These are phyloP conservation scores for Dryas iulia DNA, from an alignment of 1,140 invertebrate genomes.

Conservation along the genomic window DNA sequence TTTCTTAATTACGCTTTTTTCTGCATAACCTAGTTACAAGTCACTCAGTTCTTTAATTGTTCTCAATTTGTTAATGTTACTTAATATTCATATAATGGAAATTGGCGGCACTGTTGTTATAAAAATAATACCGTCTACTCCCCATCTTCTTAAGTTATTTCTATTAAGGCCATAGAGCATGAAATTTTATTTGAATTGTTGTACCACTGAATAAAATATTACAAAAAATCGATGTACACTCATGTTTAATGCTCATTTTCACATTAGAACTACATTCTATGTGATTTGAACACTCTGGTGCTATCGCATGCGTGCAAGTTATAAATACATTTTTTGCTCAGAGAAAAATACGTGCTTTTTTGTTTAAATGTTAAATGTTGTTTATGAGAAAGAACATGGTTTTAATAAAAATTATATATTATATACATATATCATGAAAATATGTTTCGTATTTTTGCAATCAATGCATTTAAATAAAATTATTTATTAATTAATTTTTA, in stretches of 20 bases:
- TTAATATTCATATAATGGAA: too few relatives aligned
- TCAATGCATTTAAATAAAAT: too few relatives aligned
- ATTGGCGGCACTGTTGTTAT: too few relatives aligned
- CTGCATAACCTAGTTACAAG: too few relatives aligned
- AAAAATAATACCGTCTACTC: too few relatives aligned
- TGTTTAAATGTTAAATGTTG: neutral
- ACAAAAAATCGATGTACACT: neutral
- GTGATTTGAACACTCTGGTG: constrained; percentile 3
- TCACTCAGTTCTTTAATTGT: too few relatives aligned
- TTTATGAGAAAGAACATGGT: neutral
- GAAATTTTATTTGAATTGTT: neutral
- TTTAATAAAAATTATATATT: neutral
- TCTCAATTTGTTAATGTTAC: too few relatives aligned
- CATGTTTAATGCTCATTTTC: constrained; percentile 5
- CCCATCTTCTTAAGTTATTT: neutral
- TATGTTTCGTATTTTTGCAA: too few relatives aligned
- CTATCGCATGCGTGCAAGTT: constrained; percentile 5
- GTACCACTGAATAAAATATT: too few relatives aligned
- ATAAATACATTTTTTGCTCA: constrained; percentile 1
- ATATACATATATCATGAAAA: too few relatives aligned
- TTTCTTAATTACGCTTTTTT: too few relatives aligned
- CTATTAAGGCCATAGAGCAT: neutral
- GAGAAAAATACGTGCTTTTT: neutral
- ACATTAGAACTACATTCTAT: constrained; percentile 18
- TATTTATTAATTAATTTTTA: too few relatives aligned